Evolutionary conservation across 2,888 invertebrate genomes (phyloP), one percentile per base, ranked within the genome.

Genomic region (Hyposoter dolosus): DNA sequence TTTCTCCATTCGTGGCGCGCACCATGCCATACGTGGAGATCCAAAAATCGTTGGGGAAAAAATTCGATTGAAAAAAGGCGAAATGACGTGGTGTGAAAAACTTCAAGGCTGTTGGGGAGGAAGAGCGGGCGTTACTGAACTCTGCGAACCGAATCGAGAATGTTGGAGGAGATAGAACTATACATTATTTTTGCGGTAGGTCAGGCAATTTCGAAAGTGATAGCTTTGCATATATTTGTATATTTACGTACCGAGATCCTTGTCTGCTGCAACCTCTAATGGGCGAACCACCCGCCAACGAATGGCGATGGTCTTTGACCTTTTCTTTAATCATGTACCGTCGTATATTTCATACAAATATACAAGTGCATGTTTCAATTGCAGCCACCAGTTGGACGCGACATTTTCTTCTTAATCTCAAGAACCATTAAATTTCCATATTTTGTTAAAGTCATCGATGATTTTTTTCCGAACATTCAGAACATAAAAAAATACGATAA

Each of bases 121-220:
- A 79, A 71, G 79, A 71, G 32, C 65, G 71, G 78, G 63, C 77
- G 78, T 83, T 63, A 40, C 17, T 40, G 50, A 56, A 43, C 60
- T 53, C 32, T n/a, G 76, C 63, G 76, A 71, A 66, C 72, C 65
- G 47, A 53, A 66, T 53, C 47, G 83, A 71, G 66, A 68, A 65
- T 71, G 32, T 72, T 69, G 35, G 23, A 23, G 23, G 65, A 77
- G 77, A 66, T 40, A 68, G 83, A 76, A 85, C 71, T 66, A 77
- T 81, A 78, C 47, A 81, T 75, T 50, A 47, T 87, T 86, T 82
- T 88, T 87, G 84, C 76, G 84, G 84, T 76, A 88, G 88, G 88
- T 88, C 88, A 78, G 82, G 79, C 65, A 87, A 88, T 87, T 87
- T 87, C 81, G 85, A 88, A 87, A 88, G 87, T 88, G 85, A 85